These are phyloP conservation scores for Eurytoma californica DNA, from an alignment of 2,888 invertebrate species.

Conservation along the genomic window DNA sequence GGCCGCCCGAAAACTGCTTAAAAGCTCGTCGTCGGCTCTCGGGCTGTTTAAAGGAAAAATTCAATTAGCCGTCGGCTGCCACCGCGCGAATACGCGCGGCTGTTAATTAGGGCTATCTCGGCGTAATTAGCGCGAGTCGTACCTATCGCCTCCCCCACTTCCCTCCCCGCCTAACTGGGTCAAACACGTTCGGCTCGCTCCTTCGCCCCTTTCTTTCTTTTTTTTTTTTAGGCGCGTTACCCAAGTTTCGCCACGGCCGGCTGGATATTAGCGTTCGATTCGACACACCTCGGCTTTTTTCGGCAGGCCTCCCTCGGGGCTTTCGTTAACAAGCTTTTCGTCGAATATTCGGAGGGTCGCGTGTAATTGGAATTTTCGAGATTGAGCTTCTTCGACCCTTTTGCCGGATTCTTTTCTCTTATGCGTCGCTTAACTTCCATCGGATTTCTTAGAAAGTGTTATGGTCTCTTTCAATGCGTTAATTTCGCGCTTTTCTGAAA, in stretches of 20 bases:
- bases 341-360: not conserved
- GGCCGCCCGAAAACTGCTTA: constrained; percentile 30
- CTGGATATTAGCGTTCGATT: constrained; percentile 47
- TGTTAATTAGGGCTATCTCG: constrained; percentile 70
- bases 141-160: constrained; percentile 8
- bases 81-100: constrained; percentile 61
- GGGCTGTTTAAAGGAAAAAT: constrained; percentile 51
- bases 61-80: constrained; percentile 63
- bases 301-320: too few species aligned
- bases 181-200: constrained; percentile 54
- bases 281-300: not conserved
- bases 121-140: constrained; percentile 65
- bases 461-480: too few species aligned
- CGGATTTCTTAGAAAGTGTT: too few species aligned
- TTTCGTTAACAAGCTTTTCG: too few species aligned
- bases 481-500: too few species aligned
- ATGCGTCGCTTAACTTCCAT: too few species aligned
- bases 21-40: constrained; percentile 41
- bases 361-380: constrained; percentile 25
- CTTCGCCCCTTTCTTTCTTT: constrained; percentile 20
- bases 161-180: constrained; percentile 60
- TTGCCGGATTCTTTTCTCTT: too few species aligned
- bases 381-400: constrained; percentile 2
- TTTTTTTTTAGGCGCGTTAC: not conserved
- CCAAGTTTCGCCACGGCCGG: not conserved